phyloP scores from a whole-genome alignment of 2,797 vertebrate species.

The Bovichtus diacanthus region DNA sequence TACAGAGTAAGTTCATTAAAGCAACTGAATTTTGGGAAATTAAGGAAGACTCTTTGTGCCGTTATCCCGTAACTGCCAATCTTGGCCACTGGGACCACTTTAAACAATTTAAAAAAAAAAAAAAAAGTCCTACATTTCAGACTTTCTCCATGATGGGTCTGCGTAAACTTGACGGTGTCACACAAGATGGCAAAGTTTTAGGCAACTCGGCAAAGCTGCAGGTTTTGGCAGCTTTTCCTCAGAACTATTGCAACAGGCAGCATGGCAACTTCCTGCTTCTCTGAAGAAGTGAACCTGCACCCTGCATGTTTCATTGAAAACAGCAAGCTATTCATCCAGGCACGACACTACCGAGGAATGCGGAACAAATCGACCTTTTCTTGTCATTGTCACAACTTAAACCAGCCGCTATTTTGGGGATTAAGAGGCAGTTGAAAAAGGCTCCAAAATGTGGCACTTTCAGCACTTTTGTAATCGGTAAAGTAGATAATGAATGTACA shows the following conservation, averaged over 20 bases:
- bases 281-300: neutral
- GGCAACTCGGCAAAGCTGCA: slow-evolving; percentile 9
- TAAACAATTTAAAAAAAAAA: neutral
- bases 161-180: slow-evolving; percentile 33
- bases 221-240: neutral
- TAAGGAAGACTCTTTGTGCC: neutral
- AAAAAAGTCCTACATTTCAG: neutral
- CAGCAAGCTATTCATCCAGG: slow-evolving; percentile 7
- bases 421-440: neutral
- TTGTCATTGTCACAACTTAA: neutral
- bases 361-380: slow-evolving; percentile 14
- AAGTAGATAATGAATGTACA: neutral
- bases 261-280: slow-evolving; percentile 44
- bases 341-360: slow-evolving; percentile 11
- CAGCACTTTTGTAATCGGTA: neutral
- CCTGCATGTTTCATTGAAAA: neutral
- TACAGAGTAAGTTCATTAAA: neutral
- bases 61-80: neutral
- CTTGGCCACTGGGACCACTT: neutral
- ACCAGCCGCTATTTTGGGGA: neutral
- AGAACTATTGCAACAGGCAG: slow-evolving; percentile 27
- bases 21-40: neutral
- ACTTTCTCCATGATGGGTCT: neutral
- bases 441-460: neutral
- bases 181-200: slow-evolving; percentile 15